Base-by-base conservation (phyloP, 2,113 vertebrate genomes). In the Lipotes vexillifer region DNA sequence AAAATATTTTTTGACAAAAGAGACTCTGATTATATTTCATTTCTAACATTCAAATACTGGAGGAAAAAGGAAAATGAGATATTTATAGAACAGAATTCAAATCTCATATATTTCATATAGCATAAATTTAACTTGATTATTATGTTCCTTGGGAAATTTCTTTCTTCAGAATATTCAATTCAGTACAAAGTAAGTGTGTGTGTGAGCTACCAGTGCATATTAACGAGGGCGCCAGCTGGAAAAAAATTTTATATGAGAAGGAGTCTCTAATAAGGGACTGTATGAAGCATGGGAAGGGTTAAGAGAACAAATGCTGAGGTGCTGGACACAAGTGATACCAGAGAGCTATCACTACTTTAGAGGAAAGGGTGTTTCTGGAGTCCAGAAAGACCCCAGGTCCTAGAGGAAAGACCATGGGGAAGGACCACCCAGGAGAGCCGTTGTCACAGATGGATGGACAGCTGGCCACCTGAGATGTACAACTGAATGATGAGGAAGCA, bases 271-370 rank as follows among this genome's bases (percentile, higher is more conserved):
- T 1, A 11, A 33, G 49, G 33, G 38, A 9, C 4, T 2, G 8
- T 4, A 14, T 10, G 38, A 33, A 29, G 15, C 1, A 1, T 4
- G 61, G 33, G 29, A 17, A 31, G 3, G 3, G 3, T 0, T 25
- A 4, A 55, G 41, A 33, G 31, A 72, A 1, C 13, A 14, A 17
- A 12, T 3, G 23, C 20, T 0, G 4, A 57, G 41, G 10, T 14
- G 18, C 27, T 46, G 72, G 31, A 65, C 49, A 23, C 3, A 0
- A n/a, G 49, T 0, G 4, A 2, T 5, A 3, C 13, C 27, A 31
- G 44, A 6, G 2, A 3, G 44, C 31, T 59, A 3, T 17, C 6
- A 6, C 27, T 33, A 25, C 2, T 25, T 27, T 23, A 21, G 25
- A 14, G n/a, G 20, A 0, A 7, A 61, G 25, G 0, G 3, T 25